Evolutionary conservation across 2,797 vertebrate genomes (phyloP).

Genomic region (Neostethus bicornis): DNA sequence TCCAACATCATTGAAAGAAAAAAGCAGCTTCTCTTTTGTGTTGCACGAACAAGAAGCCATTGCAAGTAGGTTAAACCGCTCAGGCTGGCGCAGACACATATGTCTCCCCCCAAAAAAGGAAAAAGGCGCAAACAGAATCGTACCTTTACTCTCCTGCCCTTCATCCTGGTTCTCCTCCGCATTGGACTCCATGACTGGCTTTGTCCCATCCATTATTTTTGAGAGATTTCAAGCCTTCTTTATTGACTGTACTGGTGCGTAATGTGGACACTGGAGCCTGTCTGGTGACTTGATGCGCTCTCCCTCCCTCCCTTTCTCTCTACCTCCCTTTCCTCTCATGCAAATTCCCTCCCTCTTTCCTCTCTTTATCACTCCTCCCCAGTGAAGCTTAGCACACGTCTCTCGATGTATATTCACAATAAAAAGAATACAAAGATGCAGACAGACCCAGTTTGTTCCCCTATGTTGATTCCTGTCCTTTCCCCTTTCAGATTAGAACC

Average conservation of each 20-base stretch:
- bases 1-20: constrained; percentile 23
- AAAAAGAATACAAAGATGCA: constrained; percentile 79
- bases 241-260: constrained; percentile 62
- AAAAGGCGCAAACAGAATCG: constrained; percentile 39
- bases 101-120: constrained; percentile 46
- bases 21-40: constrained; percentile 62
- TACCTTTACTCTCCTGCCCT: constrained; percentile 98
- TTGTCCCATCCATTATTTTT: constrained; percentile 91
- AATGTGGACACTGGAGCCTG: constrained; percentile 55
- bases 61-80: constrained; percentile 72
- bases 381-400: constrained; percentile 27
- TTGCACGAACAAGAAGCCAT: constrained; percentile 54
- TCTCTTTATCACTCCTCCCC: constrained; percentile 23
- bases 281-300: constrained; percentile 75
- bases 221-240: constrained; percentile 84
- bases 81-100: constrained; percentile 71
- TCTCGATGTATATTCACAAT: constrained; percentile 51
- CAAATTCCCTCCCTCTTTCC: constrained; percentile 16
- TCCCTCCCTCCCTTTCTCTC: constrained; percentile 71
- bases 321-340: constrained; percentile 14
- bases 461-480: constrained; percentile 79
- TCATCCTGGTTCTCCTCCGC: constrained; percentile 93
- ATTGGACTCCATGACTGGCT: constrained; percentile 96
- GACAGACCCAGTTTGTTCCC: constrained; percentile 84
- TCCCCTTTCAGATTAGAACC: too few species aligned